A percentile compares a stretch with the other conserved stretches of the same genome.
phyloP scores from a whole-genome alignment of 2,888 invertebrate species.

The Balanococcus diminutus region DNA sequence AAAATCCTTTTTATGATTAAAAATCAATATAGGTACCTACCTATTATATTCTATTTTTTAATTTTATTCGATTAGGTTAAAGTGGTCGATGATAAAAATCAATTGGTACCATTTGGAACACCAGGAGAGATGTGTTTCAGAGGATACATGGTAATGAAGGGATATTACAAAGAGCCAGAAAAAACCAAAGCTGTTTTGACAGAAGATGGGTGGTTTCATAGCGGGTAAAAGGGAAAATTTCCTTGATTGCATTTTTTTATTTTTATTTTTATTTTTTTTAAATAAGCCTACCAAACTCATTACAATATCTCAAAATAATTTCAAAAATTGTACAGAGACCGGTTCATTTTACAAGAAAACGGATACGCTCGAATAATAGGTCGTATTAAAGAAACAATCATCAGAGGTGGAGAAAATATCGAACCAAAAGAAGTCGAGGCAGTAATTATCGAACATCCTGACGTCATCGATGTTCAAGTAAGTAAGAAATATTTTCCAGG shows the following conservation, averaged over 20 bases:
- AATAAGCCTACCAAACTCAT: too few species aligned
- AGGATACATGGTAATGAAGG: slow-evolving; percentile 77
- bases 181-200: slow-evolving; percentile 74
- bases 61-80: slow-evolving; percentile 61
- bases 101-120: slow-evolving; percentile 72
- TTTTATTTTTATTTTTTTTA: too few species aligned
- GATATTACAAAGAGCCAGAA: slow-evolving; percentile 80
- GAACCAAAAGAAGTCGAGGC: slow-evolving; percentile 84
- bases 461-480: slow-evolving; percentile 75
- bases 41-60: too few species aligned
- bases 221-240: slow-evolving; percentile 62
- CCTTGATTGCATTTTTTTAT: too few species aligned
- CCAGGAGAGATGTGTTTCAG: slow-evolving; percentile 78
- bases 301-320: too few species aligned
- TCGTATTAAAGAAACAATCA: slow-evolving; percentile 59
- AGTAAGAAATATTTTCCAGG: slow-evolving; percentile 57
- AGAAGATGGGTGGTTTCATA: slow-evolving; percentile 75
- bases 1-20: not conserved
- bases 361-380: slow-evolving; percentile 59
- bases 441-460: slow-evolving; percentile 73
- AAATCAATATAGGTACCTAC: too few species aligned
- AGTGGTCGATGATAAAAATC: slow-evolving; percentile 70
- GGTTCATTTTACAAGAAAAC: slow-evolving; percentile 61
- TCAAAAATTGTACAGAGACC: too few species aligned
- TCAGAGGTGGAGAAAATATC: slow-evolving; percentile 63